Evolutionary conservation across 2,113 vertebrate species (phyloP), one percentile per base, ranked within the genome.

Genomic region (Hydropotes inermis): DNA sequence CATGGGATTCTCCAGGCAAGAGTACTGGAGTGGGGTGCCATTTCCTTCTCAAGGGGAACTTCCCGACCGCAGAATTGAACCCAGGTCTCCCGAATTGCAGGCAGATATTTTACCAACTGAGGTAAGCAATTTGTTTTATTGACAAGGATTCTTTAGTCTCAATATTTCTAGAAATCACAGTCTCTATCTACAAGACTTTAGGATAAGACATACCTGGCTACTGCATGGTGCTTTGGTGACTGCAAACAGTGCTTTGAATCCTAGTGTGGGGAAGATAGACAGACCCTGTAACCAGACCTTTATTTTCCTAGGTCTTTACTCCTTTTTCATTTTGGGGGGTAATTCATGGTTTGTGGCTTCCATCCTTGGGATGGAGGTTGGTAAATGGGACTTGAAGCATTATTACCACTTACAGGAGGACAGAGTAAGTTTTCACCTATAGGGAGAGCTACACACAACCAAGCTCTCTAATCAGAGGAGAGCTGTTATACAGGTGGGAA

Each of bases 401-500:
- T 74, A 92, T 90, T 82, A 84, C 27, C 50, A 58, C 30, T 92
- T 67, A 89, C 88, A 94, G 45, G 6, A 45, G 74, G 28, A 61
- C 52, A 27, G 36, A 92, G 74, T 78, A 76, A 4, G 3, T 84
- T 81, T 91, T 87, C 33, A 45, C 58, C 33, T 78, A 12, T 45
- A 64, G 7, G 50, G 54, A 76, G 67, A 96, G 67, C 64, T n/a
- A 36, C 87, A 30, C 2, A 50, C 74, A 45, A 36, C 82, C 15
- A 12, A 67, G 47, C 55, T 85, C 88, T 92, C 95, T 85, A 78
- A 81, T 60, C 82, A 89, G 50, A 95, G 52, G 45, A 11, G 60
- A 30, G 54, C 83, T 81, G 1, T 94, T 89, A 45, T 23, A 23
- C 4, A 36, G 21, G 7, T 0, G 7, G 86, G 88, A 82, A 74